phyloP scores from a whole-genome alignment of 2,888 invertebrate genomes.

The Luperina nickerlii region DNA sequence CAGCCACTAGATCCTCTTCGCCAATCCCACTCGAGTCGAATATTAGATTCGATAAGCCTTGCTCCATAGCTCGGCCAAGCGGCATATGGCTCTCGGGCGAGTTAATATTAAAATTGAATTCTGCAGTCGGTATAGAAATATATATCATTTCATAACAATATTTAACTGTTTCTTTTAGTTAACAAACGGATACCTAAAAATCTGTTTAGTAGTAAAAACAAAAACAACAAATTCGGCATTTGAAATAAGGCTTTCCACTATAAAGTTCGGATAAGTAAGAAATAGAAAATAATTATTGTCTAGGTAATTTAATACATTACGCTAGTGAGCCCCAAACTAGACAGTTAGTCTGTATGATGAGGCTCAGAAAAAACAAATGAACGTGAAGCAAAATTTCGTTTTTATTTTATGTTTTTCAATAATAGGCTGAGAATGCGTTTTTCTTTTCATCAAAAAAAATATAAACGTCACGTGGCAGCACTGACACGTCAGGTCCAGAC shows the following conservation, averaged over 20 bases:
- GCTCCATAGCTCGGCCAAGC: constrained; percentile 3
- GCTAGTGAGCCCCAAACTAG: too few species aligned
- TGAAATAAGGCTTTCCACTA: too few species aligned
- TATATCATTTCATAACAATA: neutral
- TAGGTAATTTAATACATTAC: too few species aligned
- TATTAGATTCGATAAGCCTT: constrained; percentile 55
- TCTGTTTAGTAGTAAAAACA: neutral
- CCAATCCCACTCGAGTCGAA: constrained; percentile 46
- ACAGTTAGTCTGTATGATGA: too few species aligned
- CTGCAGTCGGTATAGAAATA: neutral
- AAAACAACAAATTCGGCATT: neutral
- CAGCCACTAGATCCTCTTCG: constrained; percentile 20
- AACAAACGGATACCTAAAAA: neutral
- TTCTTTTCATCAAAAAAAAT: neutral
- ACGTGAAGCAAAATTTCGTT: constrained; percentile 5
- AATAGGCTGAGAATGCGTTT: neutral
- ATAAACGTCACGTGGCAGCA: too few species aligned
- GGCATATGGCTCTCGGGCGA: neutral
- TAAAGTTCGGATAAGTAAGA: too few species aligned
- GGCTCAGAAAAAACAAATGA: too few species aligned
- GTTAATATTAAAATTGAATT: constrained; percentile 7
- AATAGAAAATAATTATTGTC: too few species aligned
- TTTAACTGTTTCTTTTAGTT: neutral
- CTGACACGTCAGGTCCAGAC: too few species aligned
- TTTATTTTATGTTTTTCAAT: neutral